Conservation (phyloP, 2,797 vertebrate genomes). For the Fundulus diaphanus region DNA sequence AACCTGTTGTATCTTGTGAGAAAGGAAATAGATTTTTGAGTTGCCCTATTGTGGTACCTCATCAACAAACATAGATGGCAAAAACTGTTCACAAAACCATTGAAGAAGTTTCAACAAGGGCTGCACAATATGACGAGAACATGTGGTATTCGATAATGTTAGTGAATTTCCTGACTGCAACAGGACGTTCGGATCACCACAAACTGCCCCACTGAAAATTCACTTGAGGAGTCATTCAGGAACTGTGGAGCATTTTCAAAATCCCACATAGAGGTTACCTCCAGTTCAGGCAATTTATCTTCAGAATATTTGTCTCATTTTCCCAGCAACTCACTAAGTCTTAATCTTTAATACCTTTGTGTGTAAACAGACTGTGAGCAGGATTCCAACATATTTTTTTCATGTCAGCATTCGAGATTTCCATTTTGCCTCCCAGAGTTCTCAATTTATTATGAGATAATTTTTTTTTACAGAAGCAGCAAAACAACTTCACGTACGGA, state of each 20-base stretch:
- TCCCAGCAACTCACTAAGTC: neutral
- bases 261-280: constrained; percentile 3
- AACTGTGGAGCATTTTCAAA: neutral
- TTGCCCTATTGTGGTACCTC: neutral
- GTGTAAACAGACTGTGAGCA: neutral
- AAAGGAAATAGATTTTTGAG: neutral
- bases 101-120: neutral
- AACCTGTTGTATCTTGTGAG: neutral
- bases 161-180: neutral
- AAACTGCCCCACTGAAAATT: neutral
- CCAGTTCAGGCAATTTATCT: neutral
- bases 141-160: neutral
- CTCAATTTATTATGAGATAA: neutral
- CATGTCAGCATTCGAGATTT: neutral
- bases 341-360: neutral
- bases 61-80: neutral
- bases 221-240: neutral
- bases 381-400: neutral
- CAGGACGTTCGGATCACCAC: neutral
- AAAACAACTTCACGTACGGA: neutral
- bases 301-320: neutral
- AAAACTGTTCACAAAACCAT: neutral
- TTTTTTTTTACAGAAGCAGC: neutral
- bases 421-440: neutral
- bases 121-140: neutral